These are phyloP conservation scores for Enteromius treurensis DNA, from an alignment of 2,797 vertebrate species.

Conservation along the genomic window DNA sequence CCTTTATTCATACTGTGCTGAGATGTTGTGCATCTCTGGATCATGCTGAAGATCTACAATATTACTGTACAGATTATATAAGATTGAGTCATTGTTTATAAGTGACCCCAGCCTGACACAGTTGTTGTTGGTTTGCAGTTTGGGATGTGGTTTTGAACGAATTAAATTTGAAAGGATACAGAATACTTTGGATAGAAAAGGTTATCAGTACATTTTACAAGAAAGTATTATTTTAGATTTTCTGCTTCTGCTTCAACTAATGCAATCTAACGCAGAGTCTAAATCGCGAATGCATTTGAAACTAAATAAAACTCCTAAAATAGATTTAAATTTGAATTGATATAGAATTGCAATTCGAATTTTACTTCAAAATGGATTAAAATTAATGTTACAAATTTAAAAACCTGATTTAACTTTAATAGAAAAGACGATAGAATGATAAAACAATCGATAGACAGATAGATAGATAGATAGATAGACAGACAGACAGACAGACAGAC, in stretches of 20 bases:
- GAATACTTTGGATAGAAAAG: no score
- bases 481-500: not conserved
- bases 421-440: not conserved
- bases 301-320: no score
- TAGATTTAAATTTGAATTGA: not conserved
- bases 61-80: not conserved
- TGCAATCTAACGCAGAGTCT: no score
- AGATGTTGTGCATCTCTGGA: not conserved
- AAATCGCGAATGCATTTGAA: no score
- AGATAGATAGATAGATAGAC: not conserved
- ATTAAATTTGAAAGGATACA: conserved; percentile 12
- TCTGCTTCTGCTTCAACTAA: no score
- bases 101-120: not conserved
- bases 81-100: not conserved
- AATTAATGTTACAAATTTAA: no score
- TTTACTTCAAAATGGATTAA: no score
- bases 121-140: not conserved
- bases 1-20: not conserved
- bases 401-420: no score
- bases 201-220: no score
- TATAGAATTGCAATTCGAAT: not conserved
- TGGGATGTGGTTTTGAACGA: not conserved
- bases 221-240: no score
- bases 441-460: not conserved
- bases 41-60: not conserved